Evolutionary conservation across 2,888 invertebrate genomes (phyloP), one percentile per base, ranked within the genome.

Genomic region (Caradrina clavipalpis): DNA sequence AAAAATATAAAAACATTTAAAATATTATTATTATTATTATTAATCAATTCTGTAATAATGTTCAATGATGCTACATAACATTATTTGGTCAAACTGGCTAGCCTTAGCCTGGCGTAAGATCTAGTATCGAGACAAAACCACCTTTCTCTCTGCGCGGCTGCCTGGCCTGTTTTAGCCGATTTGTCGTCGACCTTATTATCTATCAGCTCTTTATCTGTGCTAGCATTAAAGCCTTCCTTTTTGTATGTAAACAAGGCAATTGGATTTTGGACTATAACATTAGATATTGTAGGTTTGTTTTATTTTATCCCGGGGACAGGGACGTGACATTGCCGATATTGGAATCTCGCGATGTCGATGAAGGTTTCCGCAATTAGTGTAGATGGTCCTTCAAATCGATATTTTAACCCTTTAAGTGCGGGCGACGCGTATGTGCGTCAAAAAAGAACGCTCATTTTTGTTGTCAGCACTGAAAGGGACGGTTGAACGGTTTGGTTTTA

Each of bases 81-180:
- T 66, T 55, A 60, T 64, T 76, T 26, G 57, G 59, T 65, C 31
- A 47, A 51, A 72, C 66, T 47, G 49, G 49, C 56, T 71, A 50
- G 60, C 63, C 74, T 81, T 73, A 69, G 75, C 76, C 64, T 88
- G 81, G 83, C 81, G 88, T 86, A 89, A 89, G 80, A 73, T 80
- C 80, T 82, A 84, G 78, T 86, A 68, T 78, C 78, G 79, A 85
- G 77, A 86, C 86, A 82, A 82, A 86, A 87, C 87, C 80, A 81
- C 91, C 90, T 91, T 90, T 90, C 90, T 86, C 90, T 87, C 65
- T n/a, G 64, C 68, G 19, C 42, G 47, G 77, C 56, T 64, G 71
- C 59, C 54, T 26, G 75, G 67, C 21, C 50, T 51, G 39, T 58
- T 39, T 53, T 56, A 62, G 66, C 69, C 66, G 77, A 73, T 75